Percentiles rank a stretch among this genome's conserved stretches.
Evolutionary conservation across 2,888 invertebrate genomes (phyloP).

Genomic region (Euspilapteryx auroguttella): DNA sequence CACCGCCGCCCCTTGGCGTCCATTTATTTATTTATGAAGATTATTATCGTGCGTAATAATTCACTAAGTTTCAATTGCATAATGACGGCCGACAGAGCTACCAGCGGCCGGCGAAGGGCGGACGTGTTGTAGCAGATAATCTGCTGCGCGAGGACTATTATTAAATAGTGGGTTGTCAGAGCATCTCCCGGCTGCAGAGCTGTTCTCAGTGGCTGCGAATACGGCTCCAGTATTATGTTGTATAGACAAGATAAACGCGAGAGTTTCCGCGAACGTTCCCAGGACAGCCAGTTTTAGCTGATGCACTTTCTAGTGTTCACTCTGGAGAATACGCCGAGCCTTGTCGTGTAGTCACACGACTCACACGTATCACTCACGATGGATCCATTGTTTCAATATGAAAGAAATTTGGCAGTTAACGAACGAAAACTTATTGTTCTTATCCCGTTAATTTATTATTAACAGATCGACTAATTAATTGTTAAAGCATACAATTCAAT

Average conservation of each 20-base stretch:
- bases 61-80: conserved; percentile 62
- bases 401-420: too few relatives aligned
- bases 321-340: too few relatives aligned
- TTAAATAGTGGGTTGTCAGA: conserved; percentile 49
- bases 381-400: too few relatives aligned
- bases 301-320: too few relatives aligned
- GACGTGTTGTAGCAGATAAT: conserved; percentile 38
- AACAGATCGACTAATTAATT: conserved; percentile 29
- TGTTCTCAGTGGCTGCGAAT: neutral
- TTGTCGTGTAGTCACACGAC: too few relatives aligned
- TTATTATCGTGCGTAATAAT: conserved; percentile 58
- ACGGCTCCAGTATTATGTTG: neutral
- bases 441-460: neutral
- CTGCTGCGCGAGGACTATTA: conserved; percentile 40
- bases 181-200: conserved; percentile 19
- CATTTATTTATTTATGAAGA: conserved; percentile 57
- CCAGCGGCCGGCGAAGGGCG: conserved; percentile 39
- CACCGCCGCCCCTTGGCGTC: too few relatives aligned
- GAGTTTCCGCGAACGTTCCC: neutral
- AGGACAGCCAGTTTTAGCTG: too few relatives aligned
- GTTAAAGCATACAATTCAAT: conserved; percentile 29
- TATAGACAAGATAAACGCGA: neutral
- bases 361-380: too few relatives aligned
- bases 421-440: neutral
- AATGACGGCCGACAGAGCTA: conserved; percentile 52